These are phyloP conservation scores for Sycophaga agraensis DNA, from an alignment of 1,140 invertebrate species.

Conservation along the genomic window DNA sequence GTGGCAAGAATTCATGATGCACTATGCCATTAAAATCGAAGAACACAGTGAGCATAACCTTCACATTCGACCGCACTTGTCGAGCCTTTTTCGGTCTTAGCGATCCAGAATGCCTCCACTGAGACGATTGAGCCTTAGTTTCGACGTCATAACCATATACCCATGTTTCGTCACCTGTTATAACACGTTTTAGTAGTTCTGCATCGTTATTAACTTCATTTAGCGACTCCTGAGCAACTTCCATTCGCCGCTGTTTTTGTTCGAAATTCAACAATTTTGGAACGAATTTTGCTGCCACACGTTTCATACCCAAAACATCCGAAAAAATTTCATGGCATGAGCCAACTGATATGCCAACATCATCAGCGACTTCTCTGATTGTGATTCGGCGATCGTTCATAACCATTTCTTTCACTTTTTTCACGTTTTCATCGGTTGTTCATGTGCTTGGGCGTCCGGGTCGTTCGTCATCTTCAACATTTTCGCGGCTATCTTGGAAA, in stretches of 20 bases:
- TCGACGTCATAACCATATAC: slow-evolving; percentile 20
- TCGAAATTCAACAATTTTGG: slow-evolving; percentile 11
- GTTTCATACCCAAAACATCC: slow-evolving; percentile 32
- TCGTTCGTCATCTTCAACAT: slow-evolving; percentile 23
- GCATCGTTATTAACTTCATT: slow-evolving; percentile 37
- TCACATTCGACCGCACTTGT: too few relatives aligned
- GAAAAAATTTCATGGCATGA: slow-evolving; percentile 31
- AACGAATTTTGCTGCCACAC: too few relatives aligned
- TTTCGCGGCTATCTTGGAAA: slow-evolving; percentile 27
- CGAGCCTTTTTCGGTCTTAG: slow-evolving; percentile 22
- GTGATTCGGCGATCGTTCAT: slow-evolving; percentile 36
- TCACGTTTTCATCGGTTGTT: slow-evolving; percentile 36
- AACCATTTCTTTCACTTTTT: slow-evolving; percentile 36
- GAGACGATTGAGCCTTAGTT: slow-evolving; percentile 28
- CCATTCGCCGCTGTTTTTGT: slow-evolving; percentile 32
- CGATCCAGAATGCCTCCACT: slow-evolving; percentile 13
- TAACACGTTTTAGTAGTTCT: slow-evolving; percentile 33
- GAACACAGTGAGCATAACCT: too few relatives aligned
- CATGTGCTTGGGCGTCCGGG: slow-evolving; percentile 33
- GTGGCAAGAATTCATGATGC: too few relatives aligned
- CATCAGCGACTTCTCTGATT: slow-evolving; percentile 34
- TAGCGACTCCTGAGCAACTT: slow-evolving; percentile 36
- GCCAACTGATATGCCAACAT: slow-evolving; percentile 30
- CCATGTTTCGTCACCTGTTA: slow-evolving; percentile 42
- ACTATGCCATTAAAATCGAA: too few relatives aligned